phyloP scores from a whole-genome alignment of 1,140 invertebrate genomes.

The Atta texana region DNA sequence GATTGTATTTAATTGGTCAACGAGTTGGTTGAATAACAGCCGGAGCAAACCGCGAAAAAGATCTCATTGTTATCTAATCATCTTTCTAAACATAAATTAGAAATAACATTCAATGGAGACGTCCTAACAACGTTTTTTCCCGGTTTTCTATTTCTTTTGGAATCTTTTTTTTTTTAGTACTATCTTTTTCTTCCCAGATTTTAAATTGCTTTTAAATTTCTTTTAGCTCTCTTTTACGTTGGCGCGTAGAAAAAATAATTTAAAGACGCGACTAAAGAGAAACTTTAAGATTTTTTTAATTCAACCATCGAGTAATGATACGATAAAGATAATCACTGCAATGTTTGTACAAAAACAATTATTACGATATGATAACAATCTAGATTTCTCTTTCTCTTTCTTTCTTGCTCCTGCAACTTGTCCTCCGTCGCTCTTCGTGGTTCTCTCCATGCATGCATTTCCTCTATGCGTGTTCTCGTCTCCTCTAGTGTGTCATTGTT shows the following conservation, averaged over 20 bases:
- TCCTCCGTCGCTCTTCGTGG: conserved; percentile 16
- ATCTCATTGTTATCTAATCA: background rate
- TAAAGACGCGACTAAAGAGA: background rate
- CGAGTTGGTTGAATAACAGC: background rate
- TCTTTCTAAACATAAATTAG: background rate
- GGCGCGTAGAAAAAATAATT: background rate
- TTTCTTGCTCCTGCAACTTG: background rate
- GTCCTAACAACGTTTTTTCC: background rate
- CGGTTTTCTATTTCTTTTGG: background rate
- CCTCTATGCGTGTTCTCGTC: conserved; percentile 34
- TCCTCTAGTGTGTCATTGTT: conserved; percentile 42
- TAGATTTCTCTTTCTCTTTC: conserved; percentile 12
- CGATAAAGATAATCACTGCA: background rate
- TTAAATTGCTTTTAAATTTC: background rate
- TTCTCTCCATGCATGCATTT: conserved; percentile 31
- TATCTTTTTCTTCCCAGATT: background rate
- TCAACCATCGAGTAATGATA: background rate
- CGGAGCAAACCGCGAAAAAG: background rate
- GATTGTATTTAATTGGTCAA: conserved; percentile 35
- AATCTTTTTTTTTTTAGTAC: background rate
- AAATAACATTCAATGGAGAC: background rate
- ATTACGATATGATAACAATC: background rate
- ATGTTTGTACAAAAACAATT: background rate
- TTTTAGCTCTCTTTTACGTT: background rate
- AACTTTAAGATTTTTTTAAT: background rate